Conservation (phyloP, 2,113 vertebrate genomes). For the Nycticryphes semicollaris region DNA sequence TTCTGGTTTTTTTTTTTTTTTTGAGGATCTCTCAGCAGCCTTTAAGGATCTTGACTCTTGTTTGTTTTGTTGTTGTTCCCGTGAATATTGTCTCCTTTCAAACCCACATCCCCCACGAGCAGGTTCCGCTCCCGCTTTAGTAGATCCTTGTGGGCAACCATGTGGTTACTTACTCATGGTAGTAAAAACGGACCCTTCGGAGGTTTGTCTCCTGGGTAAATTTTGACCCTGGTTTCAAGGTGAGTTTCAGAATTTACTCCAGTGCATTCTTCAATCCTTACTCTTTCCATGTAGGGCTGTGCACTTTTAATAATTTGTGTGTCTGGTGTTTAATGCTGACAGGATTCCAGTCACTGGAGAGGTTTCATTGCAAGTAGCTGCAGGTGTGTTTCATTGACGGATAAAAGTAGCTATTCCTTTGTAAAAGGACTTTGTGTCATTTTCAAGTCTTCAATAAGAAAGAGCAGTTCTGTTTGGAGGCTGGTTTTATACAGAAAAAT, state of each 20-base stretch:
- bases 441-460: not conserved
- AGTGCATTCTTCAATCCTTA: conserved; percentile 72
- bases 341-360: conserved; percentile 84
- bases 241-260: conserved; percentile 76
- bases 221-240: conserved; percentile 73
- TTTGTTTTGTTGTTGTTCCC: not conserved
- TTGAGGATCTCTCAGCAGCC: not conserved
- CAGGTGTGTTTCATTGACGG: conserved; percentile 79
- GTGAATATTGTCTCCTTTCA: not conserved
- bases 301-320: conserved; percentile 78
- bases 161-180: conserved; percentile 23
- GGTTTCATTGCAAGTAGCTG: conserved; percentile 84
- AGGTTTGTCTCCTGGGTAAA: conserved; percentile 73
- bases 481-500: not conserved
- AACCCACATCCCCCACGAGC: not conserved
- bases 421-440: conserved; percentile 13
- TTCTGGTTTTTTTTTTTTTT: not conserved
- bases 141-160: not conserved
- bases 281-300: conserved; percentile 68
- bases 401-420: conserved; percentile 70
- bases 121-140: not conserved
- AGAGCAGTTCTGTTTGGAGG: not conserved
- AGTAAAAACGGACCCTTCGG: conserved; percentile 38
- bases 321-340: conserved; percentile 86
- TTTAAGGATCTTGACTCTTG: not conserved